These are phyloP conservation scores for Orchesella cincta DNA, from an alignment of 1,140 invertebrate species.

Conservation along the genomic window DNA sequence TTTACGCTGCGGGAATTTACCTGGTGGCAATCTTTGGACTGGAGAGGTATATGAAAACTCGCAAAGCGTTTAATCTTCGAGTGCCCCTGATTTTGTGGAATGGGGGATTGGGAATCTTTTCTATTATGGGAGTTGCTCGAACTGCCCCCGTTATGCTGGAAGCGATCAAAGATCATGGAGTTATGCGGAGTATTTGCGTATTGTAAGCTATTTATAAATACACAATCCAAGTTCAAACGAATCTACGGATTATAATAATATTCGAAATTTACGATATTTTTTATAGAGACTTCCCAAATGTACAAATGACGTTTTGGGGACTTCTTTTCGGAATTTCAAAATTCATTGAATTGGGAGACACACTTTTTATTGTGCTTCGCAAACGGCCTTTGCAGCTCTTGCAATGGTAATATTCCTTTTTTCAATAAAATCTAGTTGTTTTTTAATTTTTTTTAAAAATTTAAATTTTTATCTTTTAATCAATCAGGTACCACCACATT, in stretches of 20 bases:
- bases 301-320: not conserved
- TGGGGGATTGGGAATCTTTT: constrained; percentile 30
- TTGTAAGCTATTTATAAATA: constrained; percentile 24
- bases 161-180: no score
- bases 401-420: no score
- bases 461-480: no score
- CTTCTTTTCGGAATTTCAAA: constrained; percentile 33
- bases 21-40: constrained; percentile 16
- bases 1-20: constrained; percentile 23
- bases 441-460: no score
- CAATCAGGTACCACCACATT: constrained; percentile 38
- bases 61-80: constrained; percentile 13
- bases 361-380: constrained; percentile 37
- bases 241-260: no score
- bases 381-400: constrained; percentile 33
- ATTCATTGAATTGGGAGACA: constrained; percentile 38
- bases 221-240: no score
- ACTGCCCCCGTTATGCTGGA: not conserved
- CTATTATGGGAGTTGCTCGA: constrained; percentile 32
- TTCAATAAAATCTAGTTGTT: no score
- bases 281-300: not conserved
- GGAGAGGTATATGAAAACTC: constrained; percentile 33
- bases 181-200: constrained; percentile 5
- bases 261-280: constrained; percentile 32
- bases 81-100: constrained; percentile 32